Conservation (phyloP, 1,140 invertebrate species). For the Aphelinus atriplicis region DNA sequence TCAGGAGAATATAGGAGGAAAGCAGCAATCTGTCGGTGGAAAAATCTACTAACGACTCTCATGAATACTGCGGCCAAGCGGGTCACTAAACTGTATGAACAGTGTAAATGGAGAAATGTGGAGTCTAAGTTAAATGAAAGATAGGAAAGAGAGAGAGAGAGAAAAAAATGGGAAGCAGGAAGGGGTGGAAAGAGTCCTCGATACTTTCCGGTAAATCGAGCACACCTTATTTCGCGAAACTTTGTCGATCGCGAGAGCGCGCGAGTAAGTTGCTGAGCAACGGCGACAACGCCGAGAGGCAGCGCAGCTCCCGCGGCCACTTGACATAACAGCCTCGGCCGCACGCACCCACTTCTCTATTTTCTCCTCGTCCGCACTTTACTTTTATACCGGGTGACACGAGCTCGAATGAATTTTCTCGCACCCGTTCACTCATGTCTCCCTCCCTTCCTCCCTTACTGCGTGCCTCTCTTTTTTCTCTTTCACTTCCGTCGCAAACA, state of each 20-base stretch:
- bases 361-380: background rate
- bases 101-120: no score
- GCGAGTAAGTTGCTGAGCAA: background rate
- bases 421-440: background rate
- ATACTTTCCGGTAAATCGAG: slow-evolving; percentile 2
- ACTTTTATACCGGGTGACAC: background rate
- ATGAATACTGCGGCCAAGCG: no score
- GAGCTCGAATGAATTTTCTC: background rate
- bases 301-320: slow-evolving; percentile 1
- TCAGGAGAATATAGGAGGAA: no score
- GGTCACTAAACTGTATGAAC: no score
- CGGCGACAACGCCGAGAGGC: background rate
- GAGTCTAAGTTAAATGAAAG: no score
- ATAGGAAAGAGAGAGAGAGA: background rate
- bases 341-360: background rate
- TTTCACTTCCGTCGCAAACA: no score
- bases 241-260: background rate
- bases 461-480: background rate
- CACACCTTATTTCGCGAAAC: slow-evolving; percentile 14
- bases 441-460: background rate
- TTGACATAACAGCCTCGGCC: slow-evolving; percentile 19
- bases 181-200: background rate
- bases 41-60: no score
- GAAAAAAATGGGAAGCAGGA: no score
- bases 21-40: no score